These are phyloP conservation scores for Cryptoblepharus egeriae DNA, from an alignment of 2,797 vertebrate genomes.

Conservation along the genomic window DNA sequence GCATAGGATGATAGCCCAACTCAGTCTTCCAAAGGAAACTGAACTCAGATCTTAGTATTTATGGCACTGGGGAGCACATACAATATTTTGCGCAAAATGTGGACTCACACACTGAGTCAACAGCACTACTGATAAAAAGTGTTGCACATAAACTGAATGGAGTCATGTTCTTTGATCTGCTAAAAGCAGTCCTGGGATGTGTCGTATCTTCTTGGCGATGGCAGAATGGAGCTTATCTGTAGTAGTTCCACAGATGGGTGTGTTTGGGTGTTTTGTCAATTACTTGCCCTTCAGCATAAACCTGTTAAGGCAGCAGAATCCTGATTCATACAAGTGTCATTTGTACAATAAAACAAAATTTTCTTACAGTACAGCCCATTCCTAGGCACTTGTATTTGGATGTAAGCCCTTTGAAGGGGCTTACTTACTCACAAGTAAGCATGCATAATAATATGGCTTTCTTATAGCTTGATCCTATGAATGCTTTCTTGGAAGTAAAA, in stretches of 20 bases:
- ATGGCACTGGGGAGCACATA: not conserved
- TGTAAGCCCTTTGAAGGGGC: not conserved
- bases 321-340: not conserved
- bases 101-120: not conserved
- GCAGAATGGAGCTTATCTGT: fast-evolving
- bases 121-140: not conserved
- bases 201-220: not conserved
- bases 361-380: not conserved
- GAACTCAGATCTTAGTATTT: not conserved
- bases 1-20: too few relatives aligned
- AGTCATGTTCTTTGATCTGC: not conserved
- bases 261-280: not conserved
- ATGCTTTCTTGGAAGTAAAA: too few relatives aligned
- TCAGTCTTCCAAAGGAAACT: not conserved
- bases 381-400: not conserved
- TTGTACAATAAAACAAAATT: not conserved
- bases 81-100: not conserved
- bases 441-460: not conserved
- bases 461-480: not conserved
- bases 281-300: fast-evolving
- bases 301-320: not conserved
- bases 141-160: not conserved
- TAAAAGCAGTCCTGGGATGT: not conserved
- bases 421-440: not conserved
- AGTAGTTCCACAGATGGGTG: fast-evolving